Evolutionary conservation across 2,888 invertebrate species (phyloP).

Genomic region (Glaucopsyche alexis): DNA sequence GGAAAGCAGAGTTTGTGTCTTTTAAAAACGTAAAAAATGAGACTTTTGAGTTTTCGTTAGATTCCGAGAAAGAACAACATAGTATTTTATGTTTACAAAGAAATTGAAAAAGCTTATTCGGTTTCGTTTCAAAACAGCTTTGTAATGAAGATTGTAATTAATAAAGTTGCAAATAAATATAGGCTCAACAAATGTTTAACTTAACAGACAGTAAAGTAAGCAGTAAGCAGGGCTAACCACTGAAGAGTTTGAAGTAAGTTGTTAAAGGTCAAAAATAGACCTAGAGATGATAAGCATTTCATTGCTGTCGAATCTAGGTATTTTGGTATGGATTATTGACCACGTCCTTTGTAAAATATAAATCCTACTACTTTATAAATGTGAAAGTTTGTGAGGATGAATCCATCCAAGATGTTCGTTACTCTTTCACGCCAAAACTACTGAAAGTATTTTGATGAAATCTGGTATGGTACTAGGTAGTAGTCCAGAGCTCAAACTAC

Average conservation of each 20-base stretch:
- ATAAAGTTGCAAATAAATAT: not conserved
- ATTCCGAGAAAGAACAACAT: not conserved
- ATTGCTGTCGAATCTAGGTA: too few relatives aligned
- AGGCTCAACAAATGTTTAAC: not conserved
- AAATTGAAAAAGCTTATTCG: not conserved
- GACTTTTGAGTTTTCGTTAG: not conserved
- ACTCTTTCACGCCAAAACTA: too few relatives aligned
- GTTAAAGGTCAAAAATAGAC: not conserved
- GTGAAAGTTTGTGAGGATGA: too few relatives aligned
- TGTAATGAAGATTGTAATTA: constrained; percentile 1
- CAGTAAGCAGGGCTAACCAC: not conserved
- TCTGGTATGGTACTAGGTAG: too few relatives aligned
- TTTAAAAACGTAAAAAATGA: not conserved
- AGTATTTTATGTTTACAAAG: not conserved
- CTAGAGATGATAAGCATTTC: too few relatives aligned
- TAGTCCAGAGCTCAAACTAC: too few relatives aligned
- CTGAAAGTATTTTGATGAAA: too few relatives aligned
- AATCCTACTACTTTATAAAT: too few relatives aligned
- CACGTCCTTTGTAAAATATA: too few relatives aligned
- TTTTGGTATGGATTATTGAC: too few relatives aligned
- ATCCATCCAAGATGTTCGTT: too few relatives aligned
- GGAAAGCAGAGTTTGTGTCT: not conserved
- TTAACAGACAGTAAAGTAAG: not conserved
- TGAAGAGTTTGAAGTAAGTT: not conserved
- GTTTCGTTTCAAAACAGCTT: not conserved